Base-by-base conservation (phyloP, 2,888 invertebrate species). In the Nasonia oneida region DNA sequence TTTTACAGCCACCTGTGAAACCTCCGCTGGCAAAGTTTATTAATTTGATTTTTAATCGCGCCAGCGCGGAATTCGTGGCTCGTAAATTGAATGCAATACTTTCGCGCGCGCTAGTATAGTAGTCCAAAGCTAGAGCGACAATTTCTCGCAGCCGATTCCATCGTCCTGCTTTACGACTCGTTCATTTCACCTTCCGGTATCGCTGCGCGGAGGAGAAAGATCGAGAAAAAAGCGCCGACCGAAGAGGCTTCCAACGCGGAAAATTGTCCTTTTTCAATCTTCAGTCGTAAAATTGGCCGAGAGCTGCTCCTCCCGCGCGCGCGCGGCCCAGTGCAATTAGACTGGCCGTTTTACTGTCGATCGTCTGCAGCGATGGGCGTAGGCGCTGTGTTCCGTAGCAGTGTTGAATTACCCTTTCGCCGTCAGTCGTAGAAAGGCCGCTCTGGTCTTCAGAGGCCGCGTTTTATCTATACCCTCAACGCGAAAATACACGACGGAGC, bases 111-210 rank as follows among this genome's bases (percentile, higher is more conserved):
- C 29, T 29, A 1, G 29, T 29, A 29, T 18, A 15, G 2, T 18
- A n/a, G 2, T 5, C 57, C 57, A n/a, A 61, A 61, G n/a, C n/a
- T 10, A 64, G 29, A 29, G 67, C 14, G 67, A 67, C 67, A 14
- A 67, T 67, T 67, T 64, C 64, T 64, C 64, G 57, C 57, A n/a
- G 57, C n/a, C 57, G 57, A 57, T n/a, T 64, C 64, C 64, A 23
- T 64, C 64, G 23, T 33, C 2, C 10, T 14, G 33, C 33, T 67
- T 67, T 67, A 67, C 67, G 67, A 67, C 67, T 67, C 29, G 67
- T 67, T 67, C 67, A 67, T 67, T 67, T 67, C 29, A n/a, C 67
- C 67, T 67, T 67, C 67, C 67, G 67, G 67, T 33, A n/a, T 67
- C 33, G 33, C 8, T 33, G 33, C 29, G 10, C 29, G 3, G 57